phyloP scores from a whole-genome alignment of 92 coral and sea anemone species.

The Micromussa lordhowensis region DNA sequence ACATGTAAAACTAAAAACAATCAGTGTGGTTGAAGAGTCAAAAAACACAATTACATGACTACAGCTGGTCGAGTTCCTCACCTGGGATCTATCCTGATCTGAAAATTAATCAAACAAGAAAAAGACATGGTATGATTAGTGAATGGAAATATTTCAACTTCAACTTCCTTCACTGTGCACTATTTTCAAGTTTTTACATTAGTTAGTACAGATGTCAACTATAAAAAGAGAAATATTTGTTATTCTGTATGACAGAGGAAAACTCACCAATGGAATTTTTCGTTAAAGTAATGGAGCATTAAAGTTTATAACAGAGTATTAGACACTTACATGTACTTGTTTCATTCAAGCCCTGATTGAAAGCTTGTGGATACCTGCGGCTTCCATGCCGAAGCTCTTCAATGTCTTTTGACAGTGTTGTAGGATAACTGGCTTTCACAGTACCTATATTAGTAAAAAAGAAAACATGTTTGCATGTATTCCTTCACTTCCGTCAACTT shows the following conservation, averaged over 20 bases:
- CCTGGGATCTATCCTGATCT: constrained; percentile 8
- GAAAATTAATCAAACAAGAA: background rate
- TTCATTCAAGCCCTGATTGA: constrained; percentile 27
- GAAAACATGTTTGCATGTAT: too few species aligned
- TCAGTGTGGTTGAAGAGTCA: background rate
- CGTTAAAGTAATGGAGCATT: background rate
- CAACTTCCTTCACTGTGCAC: too few species aligned
- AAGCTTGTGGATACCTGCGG: constrained; percentile 71
- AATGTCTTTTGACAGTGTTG: constrained; percentile 73
- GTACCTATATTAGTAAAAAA: constrained; percentile 50
- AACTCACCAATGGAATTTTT: background rate
- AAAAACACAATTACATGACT: background rate
- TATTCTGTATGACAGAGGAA: background rate
- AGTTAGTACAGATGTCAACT: too few species aligned
- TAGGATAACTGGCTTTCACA: constrained; percentile 69
- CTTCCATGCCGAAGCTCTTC: constrained; percentile 72
- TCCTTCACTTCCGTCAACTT: too few species aligned
- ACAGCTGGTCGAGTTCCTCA: background rate
- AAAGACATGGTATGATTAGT: background rate
- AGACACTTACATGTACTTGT: background rate
- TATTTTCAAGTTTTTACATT: too few species aligned
- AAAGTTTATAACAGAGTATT: background rate
- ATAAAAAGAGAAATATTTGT: too few species aligned
- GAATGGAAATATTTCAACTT: background rate
- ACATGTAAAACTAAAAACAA: background rate